phyloP scores from a whole-genome alignment of 2,113 vertebrate genomes.

The Columba livia region DNA sequence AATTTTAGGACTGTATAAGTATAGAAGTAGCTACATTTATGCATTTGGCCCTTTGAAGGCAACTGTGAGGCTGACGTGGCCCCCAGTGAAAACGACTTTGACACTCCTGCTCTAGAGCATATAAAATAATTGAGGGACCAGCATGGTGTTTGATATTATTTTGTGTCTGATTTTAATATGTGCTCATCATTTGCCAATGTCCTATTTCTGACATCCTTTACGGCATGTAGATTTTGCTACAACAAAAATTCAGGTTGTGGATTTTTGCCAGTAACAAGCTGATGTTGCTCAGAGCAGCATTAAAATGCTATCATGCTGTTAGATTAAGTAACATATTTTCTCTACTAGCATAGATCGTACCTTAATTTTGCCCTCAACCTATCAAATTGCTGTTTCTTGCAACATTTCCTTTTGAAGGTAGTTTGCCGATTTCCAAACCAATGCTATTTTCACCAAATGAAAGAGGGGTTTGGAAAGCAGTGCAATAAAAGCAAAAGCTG shows the following conservation, averaged over 20 bases:
- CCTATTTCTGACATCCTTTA: constrained; percentile 9
- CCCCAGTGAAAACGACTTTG: too few relatives aligned
- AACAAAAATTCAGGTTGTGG: constrained; percentile 46
- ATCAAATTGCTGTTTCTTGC: constrained; percentile 41
- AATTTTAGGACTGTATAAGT: too few relatives aligned
- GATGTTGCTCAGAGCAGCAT: constrained; percentile 63
- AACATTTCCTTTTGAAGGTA: constrained; percentile 30
- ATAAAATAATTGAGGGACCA: neutral
- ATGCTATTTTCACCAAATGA: neutral
- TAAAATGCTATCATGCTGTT: constrained; percentile 59
- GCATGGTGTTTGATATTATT: neutral
- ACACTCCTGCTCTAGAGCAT: neutral
- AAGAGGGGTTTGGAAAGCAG: neutral
- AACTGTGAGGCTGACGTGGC: too few relatives aligned
- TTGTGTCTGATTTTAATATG: neutral
- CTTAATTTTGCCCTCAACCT: constrained; percentile 40
- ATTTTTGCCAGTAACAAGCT: constrained; percentile 56
- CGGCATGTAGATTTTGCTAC: neutral
- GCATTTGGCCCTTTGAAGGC: too few relatives aligned
- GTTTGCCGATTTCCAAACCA: constrained; percentile 1
- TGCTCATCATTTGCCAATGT: constrained; percentile 5
- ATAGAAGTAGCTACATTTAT: too few relatives aligned
- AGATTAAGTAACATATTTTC: constrained; percentile 61
- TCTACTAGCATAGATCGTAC: constrained; percentile 46
- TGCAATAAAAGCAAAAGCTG: neutral